These are phyloP conservation scores for Smithornis capensis DNA, from an alignment of 2,113 vertebrate genomes.

Conservation along the genomic window DNA sequence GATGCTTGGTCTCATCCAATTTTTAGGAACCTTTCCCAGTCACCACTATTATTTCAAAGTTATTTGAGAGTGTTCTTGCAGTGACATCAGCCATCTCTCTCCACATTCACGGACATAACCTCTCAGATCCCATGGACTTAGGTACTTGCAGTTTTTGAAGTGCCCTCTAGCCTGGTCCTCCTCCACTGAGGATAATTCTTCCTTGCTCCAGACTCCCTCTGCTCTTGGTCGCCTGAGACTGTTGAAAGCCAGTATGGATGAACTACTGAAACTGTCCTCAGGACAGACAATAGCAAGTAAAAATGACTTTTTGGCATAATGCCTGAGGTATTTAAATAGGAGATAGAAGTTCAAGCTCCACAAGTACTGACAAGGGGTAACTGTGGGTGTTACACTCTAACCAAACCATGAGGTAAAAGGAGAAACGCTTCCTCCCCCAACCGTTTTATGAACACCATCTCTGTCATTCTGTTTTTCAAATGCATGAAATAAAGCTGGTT, in stretches of 20 bases:
- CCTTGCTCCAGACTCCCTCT: neutral
- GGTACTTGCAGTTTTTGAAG: neutral
- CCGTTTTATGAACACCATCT: neutral
- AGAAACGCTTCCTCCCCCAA: neutral
- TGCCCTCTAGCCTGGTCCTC: neutral
- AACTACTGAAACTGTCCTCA: neutral
- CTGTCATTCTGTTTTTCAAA: neutral
- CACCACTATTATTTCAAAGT: neutral
- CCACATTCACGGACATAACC: accelerated
- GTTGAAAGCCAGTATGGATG: neutral
- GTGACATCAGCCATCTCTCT: neutral
- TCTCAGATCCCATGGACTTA: neutral
- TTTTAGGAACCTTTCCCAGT: neutral
- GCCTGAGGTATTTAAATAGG: neutral
- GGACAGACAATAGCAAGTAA: neutral
- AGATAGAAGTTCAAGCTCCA: neutral
- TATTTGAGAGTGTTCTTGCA: neutral
- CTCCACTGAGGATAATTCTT: neutral
- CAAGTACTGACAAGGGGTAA: neutral
- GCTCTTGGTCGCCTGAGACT: neutral
- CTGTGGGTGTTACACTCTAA: neutral
- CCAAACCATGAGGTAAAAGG: neutral
- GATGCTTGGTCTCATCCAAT: neutral
- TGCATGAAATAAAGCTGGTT: neutral
- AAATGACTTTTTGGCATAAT: neutral